A percentile compares a stretch with the other conserved stretches of the same genome.
Evolutionary conservation across 1,140 invertebrate species (phyloP).

Genomic region (Drosophila mayri): DNA sequence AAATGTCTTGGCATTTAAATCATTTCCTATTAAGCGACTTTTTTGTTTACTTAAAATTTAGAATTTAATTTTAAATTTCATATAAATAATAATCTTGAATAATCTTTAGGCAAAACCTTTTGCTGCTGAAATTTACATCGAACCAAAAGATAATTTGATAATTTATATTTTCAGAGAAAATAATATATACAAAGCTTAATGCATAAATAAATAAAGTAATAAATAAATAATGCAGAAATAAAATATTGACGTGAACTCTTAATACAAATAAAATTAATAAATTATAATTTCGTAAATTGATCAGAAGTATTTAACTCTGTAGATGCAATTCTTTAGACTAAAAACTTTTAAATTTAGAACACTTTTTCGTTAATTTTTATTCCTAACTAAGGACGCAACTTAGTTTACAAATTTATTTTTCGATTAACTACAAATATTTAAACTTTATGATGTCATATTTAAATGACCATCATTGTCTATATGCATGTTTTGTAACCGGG

Average conservation of each 20-base stretch:
- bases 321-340: background rate
- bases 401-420: background rate
- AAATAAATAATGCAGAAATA: no score
- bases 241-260: no score
- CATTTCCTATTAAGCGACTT: no score
- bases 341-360: background rate
- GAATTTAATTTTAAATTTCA: background rate
- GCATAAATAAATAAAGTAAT: no score
- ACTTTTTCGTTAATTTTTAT: background rate
- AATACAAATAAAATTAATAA: background rate
- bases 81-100: no score
- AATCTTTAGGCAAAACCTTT: no score
- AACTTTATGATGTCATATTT: background rate
- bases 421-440: background rate
- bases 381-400: fast-evolving
- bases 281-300: no score
- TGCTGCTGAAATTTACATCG: no score
- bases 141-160: no score
- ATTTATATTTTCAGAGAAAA: no score
- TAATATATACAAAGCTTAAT: no score
- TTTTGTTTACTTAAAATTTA: no score
- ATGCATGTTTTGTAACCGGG: slow-evolving; percentile 13
- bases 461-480: slow-evolving; percentile 4
- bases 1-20: background rate
- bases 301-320: background rate